phyloP scores from a whole-genome alignment of 2,113 vertebrate species.

The Neomonachus schauinslandi region DNA sequence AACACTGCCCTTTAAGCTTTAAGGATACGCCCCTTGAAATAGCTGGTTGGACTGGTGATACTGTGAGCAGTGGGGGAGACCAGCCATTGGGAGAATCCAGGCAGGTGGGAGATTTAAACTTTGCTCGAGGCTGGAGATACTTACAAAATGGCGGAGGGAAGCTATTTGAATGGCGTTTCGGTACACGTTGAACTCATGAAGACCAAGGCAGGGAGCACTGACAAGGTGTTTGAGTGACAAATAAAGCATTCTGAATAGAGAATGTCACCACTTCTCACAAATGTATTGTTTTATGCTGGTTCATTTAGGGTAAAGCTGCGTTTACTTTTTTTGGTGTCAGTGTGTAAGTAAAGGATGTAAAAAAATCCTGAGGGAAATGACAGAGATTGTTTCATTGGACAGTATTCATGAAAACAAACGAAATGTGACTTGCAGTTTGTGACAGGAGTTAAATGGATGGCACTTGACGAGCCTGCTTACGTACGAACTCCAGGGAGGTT shows the following conservation, averaged over 20 bases:
- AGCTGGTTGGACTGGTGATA: background rate
- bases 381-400: background rate
- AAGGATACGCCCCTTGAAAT: background rate
- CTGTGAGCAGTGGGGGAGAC: background rate
- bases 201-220: background rate
- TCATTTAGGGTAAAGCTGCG: constrained; percentile 35
- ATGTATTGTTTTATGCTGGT: background rate
- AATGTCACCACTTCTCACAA: background rate
- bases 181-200: background rate
- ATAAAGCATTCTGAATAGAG: background rate
- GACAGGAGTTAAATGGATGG: background rate
- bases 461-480: background rate
- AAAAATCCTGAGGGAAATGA: constrained; percentile 1
- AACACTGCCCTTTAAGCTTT: constrained; percentile 12
- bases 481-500: background rate
- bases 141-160: background rate
- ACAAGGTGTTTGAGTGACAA: background rate
- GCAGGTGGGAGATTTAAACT: background rate
- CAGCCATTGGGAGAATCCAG: background rate
- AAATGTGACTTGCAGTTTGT: background rate
- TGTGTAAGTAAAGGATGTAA: background rate
- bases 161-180: background rate
- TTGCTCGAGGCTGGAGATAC: background rate
- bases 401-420: background rate
- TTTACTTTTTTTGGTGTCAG: background rate